Evolutionary conservation across 2,888 invertebrate species (phyloP).

Genomic region (Stenchaetothrips biformis): DNA sequence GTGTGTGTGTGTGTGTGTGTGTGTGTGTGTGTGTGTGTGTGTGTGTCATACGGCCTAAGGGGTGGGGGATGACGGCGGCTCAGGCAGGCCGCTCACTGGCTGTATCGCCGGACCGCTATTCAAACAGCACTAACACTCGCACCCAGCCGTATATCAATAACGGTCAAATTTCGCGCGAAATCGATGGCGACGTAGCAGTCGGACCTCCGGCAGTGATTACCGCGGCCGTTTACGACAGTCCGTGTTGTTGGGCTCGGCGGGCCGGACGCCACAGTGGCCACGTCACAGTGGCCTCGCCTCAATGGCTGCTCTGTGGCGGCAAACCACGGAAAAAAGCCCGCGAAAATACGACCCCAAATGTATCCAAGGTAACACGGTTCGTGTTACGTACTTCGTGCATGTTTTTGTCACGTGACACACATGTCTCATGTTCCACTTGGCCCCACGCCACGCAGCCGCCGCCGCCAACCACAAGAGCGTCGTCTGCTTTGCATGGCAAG

Average conservation of each 20-base stretch:
- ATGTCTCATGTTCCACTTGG: neutral
- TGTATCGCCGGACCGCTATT: too few species aligned
- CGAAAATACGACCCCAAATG: too few species aligned
- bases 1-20: neutral
- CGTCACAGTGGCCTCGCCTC: too few species aligned
- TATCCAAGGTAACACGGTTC: too few species aligned
- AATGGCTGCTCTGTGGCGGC: too few species aligned
- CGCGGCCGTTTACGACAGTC: too few species aligned
- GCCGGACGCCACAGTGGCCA: too few species aligned
- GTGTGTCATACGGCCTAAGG: neutral
- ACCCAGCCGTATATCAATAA: neutral
- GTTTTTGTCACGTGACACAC: neutral
- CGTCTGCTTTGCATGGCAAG: conserved; percentile 20
- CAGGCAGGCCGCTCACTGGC: too few species aligned
- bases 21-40: neutral
- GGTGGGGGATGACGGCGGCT: neutral
- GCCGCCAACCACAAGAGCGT: neutral
- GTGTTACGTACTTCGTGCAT: neutral
- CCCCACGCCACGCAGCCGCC: neutral
- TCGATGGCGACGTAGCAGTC: too few species aligned
- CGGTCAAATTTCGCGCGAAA: neutral
- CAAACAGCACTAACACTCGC: neutral
- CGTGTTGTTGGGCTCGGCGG: too few species aligned
- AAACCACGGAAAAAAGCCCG: too few species aligned
- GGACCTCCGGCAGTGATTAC: too few species aligned